Evolutionary conservation across 2,797 vertebrate genomes (phyloP), one percentile per base, ranked within the genome.

Genomic region (Microctenopoma lineatum): DNA sequence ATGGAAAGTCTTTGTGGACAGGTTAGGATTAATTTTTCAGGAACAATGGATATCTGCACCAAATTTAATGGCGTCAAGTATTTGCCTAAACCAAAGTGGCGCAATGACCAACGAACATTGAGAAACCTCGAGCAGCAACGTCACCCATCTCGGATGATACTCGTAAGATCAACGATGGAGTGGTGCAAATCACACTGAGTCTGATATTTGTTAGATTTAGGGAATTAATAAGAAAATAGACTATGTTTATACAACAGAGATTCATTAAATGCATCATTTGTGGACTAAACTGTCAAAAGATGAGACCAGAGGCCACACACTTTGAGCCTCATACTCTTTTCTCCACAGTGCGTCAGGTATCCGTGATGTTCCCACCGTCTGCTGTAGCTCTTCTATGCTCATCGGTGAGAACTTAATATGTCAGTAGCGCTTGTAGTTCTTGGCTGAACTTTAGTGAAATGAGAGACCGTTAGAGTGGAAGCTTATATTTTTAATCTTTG

Each of bases 401-500:
- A 56, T 63, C 10, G 4, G 42, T 13, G 16, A 58, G 51, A 5
- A 3, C 58, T 79, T 66, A 62, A 55, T 41, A 32, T 15, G 46
- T 71, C 73, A 57, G 56, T 15, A 57, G 56, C 14, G 4, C 34
- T 47, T 16, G 26, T 45, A 45, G 16, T 46, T 59, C 48, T 56
- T 60, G 70, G 42, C 51, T 58, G 47, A 53, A 27, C 45, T 66
- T 27, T 38, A 39, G 50, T 44, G 38, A 27, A 56, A 59, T 54
- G 32, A 26, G 26, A 58, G 32, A 26, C 18, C 45, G 15, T 74
- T 38, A 64, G 7, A 16, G 41, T 76, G 59, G 62, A 27, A 63
- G 56, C 65, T 73, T 57, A 7, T 57, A 50, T 44, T 71, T 77
- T 70, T 62, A 51, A 70, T 74, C 60, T 63, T 66, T 47, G 53